Base-by-base conservation (phyloP, 2,888 invertebrate species). In the Desoria tigrina region DNA sequence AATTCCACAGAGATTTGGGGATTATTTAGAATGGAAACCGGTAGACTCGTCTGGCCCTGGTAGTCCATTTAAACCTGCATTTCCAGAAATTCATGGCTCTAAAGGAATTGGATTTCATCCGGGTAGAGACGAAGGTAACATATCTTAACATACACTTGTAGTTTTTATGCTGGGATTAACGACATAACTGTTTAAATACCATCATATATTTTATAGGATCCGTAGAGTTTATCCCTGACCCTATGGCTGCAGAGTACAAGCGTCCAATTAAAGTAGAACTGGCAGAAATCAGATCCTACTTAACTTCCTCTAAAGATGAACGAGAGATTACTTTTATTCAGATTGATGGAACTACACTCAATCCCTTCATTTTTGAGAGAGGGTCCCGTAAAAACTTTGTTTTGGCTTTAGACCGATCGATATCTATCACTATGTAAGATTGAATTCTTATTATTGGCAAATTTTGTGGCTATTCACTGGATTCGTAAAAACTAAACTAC, bases 341-440 rank as follows among this genome's bases (percentile, higher is more conserved):
- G 73, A 87, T 87, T 71, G 86, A 88, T 80, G 85, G 87, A 56
- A 86, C 89, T 1, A 86, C 86, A 78, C 87, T 89, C 75, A 88
- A 89, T 69, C 88, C 90, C 4, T 90, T 95, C 78, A 89, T 90
- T 78, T 94, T 95, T 81, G 92, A 92, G 79, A 87, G 90, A 74
- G 92, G 90, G 0, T 92, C 93, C 76, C 91, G 92, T 0, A 90
- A 90, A 77, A 85, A 87, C 62, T 88, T 94, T 77, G 84, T 84
- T 63, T 79, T 79, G 65, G 79, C 80, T 58, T 76, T 84, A 54
- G 81, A 81, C 65, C 79, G 80, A 75, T 83, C 79, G 87, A 49
- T 84, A 81, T 42, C 83, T 83, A 66, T 82, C 86, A 67, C 87
- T 86, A 80, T 85, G 86, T 75, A 83, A 85, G 66, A 80, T 21